Evolutionary conservation across 30 jellyfish, hydroid and myxozoan species (phyloP), one percentile per base, ranked within the genome.

Genomic region (Hydractinia echinata): DNA sequence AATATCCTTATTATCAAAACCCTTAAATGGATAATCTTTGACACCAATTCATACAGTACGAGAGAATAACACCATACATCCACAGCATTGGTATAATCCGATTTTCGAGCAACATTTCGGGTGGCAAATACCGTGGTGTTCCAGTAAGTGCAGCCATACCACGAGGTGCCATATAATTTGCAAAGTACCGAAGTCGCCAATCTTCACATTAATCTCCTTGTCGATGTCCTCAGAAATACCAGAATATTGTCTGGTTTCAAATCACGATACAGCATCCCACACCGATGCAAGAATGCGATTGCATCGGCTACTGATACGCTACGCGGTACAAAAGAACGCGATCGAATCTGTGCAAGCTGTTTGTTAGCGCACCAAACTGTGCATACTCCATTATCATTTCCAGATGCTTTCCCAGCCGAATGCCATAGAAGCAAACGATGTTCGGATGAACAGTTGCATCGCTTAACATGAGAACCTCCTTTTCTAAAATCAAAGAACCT

Each of bases 181-280:
- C 84, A 5, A n/a, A n/a, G 84, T 76, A 20, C 84, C 84, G 20
- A 76, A 76, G 53, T 76, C 84, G 76, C 44, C 54, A 13, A 76
- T 54, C 60, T 76, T 76, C 10, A 76, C 72, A 16, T 76, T 76
- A 0, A 76, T 54, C 8, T 51, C 67, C 16, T 13, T 8, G 73
- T 8, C 15, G 10, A 55, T 30, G 74, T 76, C 84, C 8, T 20
- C 10, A 7, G 84, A 76, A 76, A 76, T 53, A 76, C 51, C 9
- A 76, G 48, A 20, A 76, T 54, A 54, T 76, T 76, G 6, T 53
- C 72, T 30, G 84, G 84, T 53, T 76, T 76, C 21, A 76, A 9
- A 50, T 76, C 84, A 48, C 84, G 73, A 76, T 76, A 76, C 13
- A 76, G 55, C 72, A 76, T 53, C 7, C 74, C 52, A 30, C 61